Percentiles rank a stretch among this genome's conserved stretches.
These are phyloP conservation scores for Lepilemur ruficaudatus DNA, from an alignment of 2,797 vertebrate species.

Conservation along the genomic window DNA sequence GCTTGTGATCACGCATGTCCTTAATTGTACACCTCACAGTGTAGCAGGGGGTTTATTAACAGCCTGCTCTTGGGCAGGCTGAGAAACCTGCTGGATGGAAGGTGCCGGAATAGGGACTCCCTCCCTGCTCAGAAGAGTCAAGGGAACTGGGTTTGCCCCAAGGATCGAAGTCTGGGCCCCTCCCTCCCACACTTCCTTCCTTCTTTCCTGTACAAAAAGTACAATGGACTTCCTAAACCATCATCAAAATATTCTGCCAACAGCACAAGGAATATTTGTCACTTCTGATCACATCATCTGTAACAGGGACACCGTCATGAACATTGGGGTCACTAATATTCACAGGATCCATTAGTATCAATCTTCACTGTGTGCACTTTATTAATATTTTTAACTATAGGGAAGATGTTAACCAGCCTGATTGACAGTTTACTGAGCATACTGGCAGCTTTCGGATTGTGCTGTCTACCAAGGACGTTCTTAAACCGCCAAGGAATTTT, in stretches of 20 bases:
- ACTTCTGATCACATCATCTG: background rate
- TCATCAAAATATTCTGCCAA: background rate
- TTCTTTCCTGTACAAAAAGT: background rate
- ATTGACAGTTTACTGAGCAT: accelerated
- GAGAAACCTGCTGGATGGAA: background rate
- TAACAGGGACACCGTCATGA: background rate
- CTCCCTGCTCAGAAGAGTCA: background rate
- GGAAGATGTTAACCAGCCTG: background rate
- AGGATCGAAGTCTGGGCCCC: background rate
- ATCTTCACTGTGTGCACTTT: background rate
- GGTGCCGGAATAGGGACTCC: background rate
- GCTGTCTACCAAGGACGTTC: background rate
- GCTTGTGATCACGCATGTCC: background rate
- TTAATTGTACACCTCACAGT: background rate
- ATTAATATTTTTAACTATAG: background rate
- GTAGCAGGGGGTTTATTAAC: background rate
- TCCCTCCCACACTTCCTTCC: background rate
- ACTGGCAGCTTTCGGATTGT: background rate
- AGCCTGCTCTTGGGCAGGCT: background rate
- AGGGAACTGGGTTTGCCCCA: background rate
- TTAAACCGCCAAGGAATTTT: background rate
- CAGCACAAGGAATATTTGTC: background rate
- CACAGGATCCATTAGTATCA: background rate
- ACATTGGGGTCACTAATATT: background rate
- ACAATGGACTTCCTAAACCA: constrained; percentile 21